Evolutionary conservation across 2,113 vertebrate species (phyloP).

Genomic region (Xerus inauris): DNA sequence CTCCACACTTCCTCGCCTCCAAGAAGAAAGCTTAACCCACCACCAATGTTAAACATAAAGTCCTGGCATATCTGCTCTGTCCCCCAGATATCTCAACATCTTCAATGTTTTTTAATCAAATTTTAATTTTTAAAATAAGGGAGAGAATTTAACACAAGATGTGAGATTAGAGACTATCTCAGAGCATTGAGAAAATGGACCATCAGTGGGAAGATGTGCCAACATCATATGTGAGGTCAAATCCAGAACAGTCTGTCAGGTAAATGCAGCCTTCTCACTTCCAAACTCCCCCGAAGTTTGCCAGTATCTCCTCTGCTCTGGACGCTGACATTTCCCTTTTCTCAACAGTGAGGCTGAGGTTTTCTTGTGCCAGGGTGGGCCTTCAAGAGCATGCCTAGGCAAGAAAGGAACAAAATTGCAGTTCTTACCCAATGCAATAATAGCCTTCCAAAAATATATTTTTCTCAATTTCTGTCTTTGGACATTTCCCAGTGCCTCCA

Average conservation of each 20-base stretch:
- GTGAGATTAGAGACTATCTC: neutral
- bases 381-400: neutral
- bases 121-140: neutral
- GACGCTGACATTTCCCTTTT: neutral
- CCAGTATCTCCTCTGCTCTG: neutral
- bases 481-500: slow-evolving; percentile 11
- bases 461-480: neutral
- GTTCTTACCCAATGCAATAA: neutral
- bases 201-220: neutral
- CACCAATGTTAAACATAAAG: neutral
- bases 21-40: neutral
- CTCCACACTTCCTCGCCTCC: neutral
- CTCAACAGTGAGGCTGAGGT: neutral
- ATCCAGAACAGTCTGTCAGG: neutral
- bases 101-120: neutral
- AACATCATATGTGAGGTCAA: neutral
- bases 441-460: neutral
- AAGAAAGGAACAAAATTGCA: neutral
- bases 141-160: neutral
- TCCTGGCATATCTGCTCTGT: neutral
- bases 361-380: neutral
- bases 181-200: neutral
- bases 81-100: neutral
- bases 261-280: neutral
- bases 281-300: neutral